Conservation (phyloP, 2,888 invertebrate species). For the Bedellia somnulentella region DNA sequence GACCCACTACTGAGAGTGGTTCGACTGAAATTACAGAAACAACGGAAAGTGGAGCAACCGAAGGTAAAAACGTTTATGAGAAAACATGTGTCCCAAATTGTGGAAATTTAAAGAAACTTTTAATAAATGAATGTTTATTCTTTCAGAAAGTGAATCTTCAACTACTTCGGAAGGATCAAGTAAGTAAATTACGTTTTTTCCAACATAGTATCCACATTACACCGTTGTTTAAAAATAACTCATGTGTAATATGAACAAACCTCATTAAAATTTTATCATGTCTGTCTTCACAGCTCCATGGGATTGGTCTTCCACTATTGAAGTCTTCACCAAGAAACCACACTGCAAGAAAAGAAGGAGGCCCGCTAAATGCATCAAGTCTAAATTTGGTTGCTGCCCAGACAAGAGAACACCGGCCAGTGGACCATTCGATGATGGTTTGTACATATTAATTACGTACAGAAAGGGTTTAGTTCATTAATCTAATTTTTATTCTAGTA, state of each 20-base stretch:
- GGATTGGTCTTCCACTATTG: constrained; percentile 58
- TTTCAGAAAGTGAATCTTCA: too few species aligned
- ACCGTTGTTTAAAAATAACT: too few species aligned
- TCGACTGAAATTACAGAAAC: constrained; percentile 3
- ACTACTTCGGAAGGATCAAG: too few species aligned
- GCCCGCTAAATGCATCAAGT: constrained; percentile 57
- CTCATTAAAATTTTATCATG: too few species aligned
- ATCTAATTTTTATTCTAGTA: too few species aligned
- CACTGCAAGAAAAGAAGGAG: constrained; percentile 61
- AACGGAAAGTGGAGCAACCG: constrained; percentile 13
- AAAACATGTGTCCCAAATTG: not conserved
- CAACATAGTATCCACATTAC: too few species aligned
- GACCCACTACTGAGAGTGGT: constrained; percentile 1
- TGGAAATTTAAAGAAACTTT: too few species aligned
- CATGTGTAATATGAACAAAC: too few species aligned
- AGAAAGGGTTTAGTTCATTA: too few species aligned
- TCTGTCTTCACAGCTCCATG: constrained; percentile 43
- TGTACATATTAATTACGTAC: constrained; percentile 1
- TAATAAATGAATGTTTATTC: too few species aligned
- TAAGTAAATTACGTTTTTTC: too few species aligned
- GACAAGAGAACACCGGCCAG: constrained; percentile 75
- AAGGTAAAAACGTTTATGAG: too few species aligned
- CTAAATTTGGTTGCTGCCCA: constrained; percentile 82
- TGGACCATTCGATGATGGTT: constrained; percentile 80
- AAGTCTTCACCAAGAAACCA: constrained; percentile 41